phyloP scores from a whole-genome alignment of 2,113 vertebrate species.

The Fulmarus glacialis region DNA sequence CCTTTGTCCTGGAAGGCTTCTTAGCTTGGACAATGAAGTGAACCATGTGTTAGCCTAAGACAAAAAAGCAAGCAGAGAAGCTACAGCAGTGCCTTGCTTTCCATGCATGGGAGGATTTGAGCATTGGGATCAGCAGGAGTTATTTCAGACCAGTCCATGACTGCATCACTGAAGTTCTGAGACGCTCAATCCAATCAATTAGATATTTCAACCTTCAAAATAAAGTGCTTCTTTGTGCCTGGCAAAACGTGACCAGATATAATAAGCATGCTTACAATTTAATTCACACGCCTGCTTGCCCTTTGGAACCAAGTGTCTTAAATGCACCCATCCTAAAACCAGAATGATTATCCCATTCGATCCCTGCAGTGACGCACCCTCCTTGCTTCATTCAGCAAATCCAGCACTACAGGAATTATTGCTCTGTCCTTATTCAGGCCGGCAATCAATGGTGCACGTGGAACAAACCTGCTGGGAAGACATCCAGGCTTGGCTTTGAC shows the following conservation, averaged over 20 bases:
- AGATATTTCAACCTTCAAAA: not conserved
- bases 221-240: not conserved
- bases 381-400: not conserved
- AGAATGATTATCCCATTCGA: not conserved
- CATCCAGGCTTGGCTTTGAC: not conserved
- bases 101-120: not conserved
- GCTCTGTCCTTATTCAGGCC: not conserved
- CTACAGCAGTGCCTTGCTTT: not conserved
- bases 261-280: not conserved
- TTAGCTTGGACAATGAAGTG: not conserved
- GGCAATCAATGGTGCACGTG: fast-evolving
- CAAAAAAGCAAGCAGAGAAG: not conserved
- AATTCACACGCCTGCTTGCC: not conserved
- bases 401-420: not conserved
- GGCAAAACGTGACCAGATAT: not conserved
- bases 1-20: not conserved
- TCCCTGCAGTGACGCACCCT: fast-evolving
- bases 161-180: not conserved
- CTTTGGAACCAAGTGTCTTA: not conserved
- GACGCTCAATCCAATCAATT: not conserved
- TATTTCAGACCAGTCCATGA: not conserved
- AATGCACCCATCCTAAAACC: not conserved
- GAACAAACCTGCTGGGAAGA: not conserved
- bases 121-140: not conserved
- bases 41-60: not conserved